A percentile compares a stretch with the other conserved stretches of the same genome.
These are phyloP conservation scores for Orthosia incerta DNA, from an alignment of 2,888 invertebrate species.

Conservation along the genomic window DNA sequence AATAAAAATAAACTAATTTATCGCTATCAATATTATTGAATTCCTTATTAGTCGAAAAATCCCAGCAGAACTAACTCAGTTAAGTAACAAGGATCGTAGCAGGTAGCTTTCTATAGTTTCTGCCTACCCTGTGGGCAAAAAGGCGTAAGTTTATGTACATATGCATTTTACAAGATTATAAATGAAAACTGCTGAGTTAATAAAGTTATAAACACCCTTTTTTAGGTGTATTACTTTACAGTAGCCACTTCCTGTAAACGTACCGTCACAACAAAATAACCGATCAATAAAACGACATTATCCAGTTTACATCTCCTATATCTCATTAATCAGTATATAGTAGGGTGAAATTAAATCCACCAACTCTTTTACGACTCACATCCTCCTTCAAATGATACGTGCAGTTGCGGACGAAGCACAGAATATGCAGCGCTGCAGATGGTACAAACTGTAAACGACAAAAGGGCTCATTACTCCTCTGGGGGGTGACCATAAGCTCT, in stretches of 20 bases:
- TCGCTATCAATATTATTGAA: no score
- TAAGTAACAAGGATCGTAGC: no score
- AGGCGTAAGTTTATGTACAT: no score
- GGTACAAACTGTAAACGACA: not conserved
- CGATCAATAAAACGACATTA: conserved; percentile 66
- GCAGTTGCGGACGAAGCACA: conserved; percentile 40
- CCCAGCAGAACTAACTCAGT: no score
- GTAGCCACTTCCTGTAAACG: conserved; percentile 4
- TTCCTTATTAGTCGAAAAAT: no score
- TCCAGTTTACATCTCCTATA: conserved; percentile 77
- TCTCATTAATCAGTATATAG: conserved; percentile 79
- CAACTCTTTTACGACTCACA: conserved; percentile 87
- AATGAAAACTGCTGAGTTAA: no score
- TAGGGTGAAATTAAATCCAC: conserved; percentile 88
- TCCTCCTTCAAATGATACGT: conserved; percentile 82
- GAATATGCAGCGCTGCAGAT: conserved; percentile 36
- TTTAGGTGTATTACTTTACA: not conserved
- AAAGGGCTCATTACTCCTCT: not conserved
- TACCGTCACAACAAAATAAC: conserved; percentile 26
- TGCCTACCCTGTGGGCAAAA: no score
- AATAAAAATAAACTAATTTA: no score
- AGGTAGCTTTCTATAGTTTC: no score
- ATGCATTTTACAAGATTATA: no score
- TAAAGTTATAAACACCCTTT: not conserved
- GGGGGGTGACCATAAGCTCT: no score